Percentiles rank a stretch among this genome's conserved stretches.
Conservation (phyloP, 30 jellyfish, hydroid and myxozoan genomes). For the Pseudorhiza aurosa region DNA sequence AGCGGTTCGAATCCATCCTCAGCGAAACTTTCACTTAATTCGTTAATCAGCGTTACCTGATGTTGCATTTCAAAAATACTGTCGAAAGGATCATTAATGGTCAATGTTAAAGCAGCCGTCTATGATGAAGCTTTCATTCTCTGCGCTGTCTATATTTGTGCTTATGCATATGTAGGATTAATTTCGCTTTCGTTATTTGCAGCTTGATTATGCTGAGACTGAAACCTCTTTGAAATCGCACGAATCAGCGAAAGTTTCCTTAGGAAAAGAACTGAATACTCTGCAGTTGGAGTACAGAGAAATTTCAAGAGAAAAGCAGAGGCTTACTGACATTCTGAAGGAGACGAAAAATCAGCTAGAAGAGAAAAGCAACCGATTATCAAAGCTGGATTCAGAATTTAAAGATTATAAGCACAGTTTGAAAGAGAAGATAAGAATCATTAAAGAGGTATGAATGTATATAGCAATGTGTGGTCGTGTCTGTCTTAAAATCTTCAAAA, state of each 20-base stretch:
- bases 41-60: too few relatives aligned
- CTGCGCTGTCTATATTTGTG: too few relatives aligned
- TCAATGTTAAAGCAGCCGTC: too few relatives aligned
- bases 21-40: too few relatives aligned
- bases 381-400: constrained; percentile 38
- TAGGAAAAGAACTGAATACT: constrained; percentile 41
- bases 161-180: too few relatives aligned
- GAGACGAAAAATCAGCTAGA: constrained; percentile 52
- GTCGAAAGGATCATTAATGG: too few relatives aligned
- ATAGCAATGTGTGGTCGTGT: too few relatives aligned
- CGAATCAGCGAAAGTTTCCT: constrained; percentile 49
- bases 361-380: constrained; percentile 21
- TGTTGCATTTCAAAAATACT: too few relatives aligned
- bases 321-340: constrained; percentile 25
- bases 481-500: too few relatives aligned
- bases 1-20: too few relatives aligned
- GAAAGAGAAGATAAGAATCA: constrained; percentile 49
- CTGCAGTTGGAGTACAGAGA: constrained; percentile 67
- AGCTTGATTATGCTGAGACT: constrained; percentile 67
- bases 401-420: constrained; percentile 27
- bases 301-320: constrained; percentile 60
- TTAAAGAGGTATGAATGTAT: constrained; percentile 46
- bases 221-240: constrained; percentile 59
- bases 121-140: too few relatives aligned
- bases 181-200: neutral